Percentiles rank a stretch among this genome's conserved stretches.
Conservation (phyloP, 2,888 invertebrate genomes). For the Volucella zonaria region DNA sequence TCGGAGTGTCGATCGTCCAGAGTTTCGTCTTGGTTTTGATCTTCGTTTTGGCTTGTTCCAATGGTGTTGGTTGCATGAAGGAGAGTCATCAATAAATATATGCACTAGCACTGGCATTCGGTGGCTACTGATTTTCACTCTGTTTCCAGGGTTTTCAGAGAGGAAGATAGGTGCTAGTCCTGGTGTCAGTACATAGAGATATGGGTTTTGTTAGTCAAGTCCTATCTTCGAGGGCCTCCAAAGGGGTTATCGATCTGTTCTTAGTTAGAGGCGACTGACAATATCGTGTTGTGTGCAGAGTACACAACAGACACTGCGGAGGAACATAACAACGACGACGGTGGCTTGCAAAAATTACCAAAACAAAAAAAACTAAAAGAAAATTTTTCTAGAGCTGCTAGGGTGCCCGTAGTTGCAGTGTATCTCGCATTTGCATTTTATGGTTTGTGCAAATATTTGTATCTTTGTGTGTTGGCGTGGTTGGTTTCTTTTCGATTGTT, state of each 20-base stretch:
- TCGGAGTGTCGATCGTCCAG: slow-evolving; percentile 35
- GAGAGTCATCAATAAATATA: slow-evolving; percentile 73
- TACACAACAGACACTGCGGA: slow-evolving; percentile 4
- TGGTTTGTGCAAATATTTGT: slow-evolving; percentile 73
- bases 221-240: slow-evolving; percentile 51
- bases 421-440: slow-evolving; percentile 73
- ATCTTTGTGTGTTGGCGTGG: slow-evolving; percentile 13
- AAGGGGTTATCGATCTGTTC: slow-evolving; percentile 71
- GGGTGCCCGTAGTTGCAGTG: slow-evolving; percentile 28
- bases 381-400: slow-evolving; percentile 63
- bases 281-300: slow-evolving; percentile 39
- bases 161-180: slow-evolving; percentile 56
- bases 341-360: slow-evolving; percentile 62
- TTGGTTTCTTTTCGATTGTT: no score
- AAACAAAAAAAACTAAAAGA: slow-evolving; percentile 36
- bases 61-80: slow-evolving; percentile 60
- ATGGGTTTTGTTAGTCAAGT: slow-evolving; percentile 61
- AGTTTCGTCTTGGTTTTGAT: slow-evolving; percentile 14
- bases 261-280: slow-evolving; percentile 38
- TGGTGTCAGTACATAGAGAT: slow-evolving; percentile 72
- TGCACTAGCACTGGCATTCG: slow-evolving; percentile 72
- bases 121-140: slow-evolving; percentile 73
- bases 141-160: slow-evolving; percentile 49
- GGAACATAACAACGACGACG: slow-evolving; percentile 24
- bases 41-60: slow-evolving; percentile 1